Percentiles rank a stretch among this genome's conserved stretches.
phyloP scores from a whole-genome alignment of 2,797 vertebrate species.

The Lacerta viridis region DNA sequence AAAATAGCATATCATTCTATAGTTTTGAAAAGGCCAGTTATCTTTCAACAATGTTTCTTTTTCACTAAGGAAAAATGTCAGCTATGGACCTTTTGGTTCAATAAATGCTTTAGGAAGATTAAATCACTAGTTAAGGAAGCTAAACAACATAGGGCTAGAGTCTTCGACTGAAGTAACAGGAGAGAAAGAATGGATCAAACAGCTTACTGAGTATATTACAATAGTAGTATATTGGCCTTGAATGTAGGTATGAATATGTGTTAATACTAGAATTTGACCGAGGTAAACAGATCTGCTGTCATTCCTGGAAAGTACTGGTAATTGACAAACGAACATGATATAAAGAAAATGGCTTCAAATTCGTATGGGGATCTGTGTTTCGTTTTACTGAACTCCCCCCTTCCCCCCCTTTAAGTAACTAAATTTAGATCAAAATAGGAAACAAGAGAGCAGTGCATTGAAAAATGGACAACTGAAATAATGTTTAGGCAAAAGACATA shows the following conservation, averaged over 20 bases:
- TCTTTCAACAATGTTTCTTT: constrained; percentile 40
- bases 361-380: not conserved
- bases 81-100: constrained; percentile 43
- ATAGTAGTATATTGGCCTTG: constrained; percentile 37
- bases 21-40: constrained; percentile 63
- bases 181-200: constrained; percentile 12
- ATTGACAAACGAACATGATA: not conserved
- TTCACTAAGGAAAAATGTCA: constrained; percentile 55
- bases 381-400: not conserved
- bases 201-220: constrained; percentile 26
- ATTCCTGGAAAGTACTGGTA: not conserved
- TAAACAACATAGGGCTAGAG: constrained; percentile 17
- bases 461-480: not conserved
- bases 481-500: not conserved
- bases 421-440: not conserved
- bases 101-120: constrained; percentile 40
- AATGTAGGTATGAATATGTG: accelerated
- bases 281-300: not conserved
- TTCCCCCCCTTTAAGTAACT: constrained; percentile 18
- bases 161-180: constrained; percentile 18
- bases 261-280: not conserved
- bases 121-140: constrained; percentile 43
- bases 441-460: not conserved
- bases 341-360: not conserved
- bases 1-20: constrained; percentile 50